phyloP scores from a whole-genome alignment of 2,888 invertebrate genomes.

The Andricus curvator region DNA sequence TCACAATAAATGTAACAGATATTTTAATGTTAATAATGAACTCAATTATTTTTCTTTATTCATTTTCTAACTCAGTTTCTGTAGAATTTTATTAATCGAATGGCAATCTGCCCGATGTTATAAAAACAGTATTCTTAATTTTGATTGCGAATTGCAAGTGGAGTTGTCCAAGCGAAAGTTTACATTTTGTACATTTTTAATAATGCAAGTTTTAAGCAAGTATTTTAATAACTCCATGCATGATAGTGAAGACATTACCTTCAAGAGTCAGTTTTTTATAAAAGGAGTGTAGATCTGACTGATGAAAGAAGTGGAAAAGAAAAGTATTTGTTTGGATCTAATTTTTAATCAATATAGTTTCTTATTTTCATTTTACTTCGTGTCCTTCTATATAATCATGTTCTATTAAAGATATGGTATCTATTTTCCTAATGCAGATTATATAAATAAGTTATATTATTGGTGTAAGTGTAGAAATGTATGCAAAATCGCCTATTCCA shows the following conservation, averaged over 20 bases:
- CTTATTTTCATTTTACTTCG: neutral
- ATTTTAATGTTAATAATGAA: neutral
- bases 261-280: neutral
- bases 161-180: neutral
- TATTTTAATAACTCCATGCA: slow-evolving; percentile 16
- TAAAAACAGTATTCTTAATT: neutral
- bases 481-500: neutral
- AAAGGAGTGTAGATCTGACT: slow-evolving; percentile 8
- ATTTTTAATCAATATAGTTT: neutral
- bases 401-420: slow-evolving; percentile 1
- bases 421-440: slow-evolving; percentile 31
- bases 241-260: neutral
- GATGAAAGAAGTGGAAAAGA: neutral
- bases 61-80: neutral
- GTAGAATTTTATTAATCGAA: neutral
- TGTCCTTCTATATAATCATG: neutral
- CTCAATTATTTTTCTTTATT: neutral
- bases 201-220: slow-evolving; percentile 8
- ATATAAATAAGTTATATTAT: slow-evolving; percentile 19
- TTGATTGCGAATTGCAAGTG: neutral
- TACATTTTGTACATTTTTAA: neutral
- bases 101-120: neutral
- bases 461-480: slow-evolving; percentile 17
- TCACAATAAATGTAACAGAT: neutral
- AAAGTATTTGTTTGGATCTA: neutral